Evolutionary conservation across 2,797 vertebrate species (phyloP).

Genomic region (Tenualosa ilisha): DNA sequence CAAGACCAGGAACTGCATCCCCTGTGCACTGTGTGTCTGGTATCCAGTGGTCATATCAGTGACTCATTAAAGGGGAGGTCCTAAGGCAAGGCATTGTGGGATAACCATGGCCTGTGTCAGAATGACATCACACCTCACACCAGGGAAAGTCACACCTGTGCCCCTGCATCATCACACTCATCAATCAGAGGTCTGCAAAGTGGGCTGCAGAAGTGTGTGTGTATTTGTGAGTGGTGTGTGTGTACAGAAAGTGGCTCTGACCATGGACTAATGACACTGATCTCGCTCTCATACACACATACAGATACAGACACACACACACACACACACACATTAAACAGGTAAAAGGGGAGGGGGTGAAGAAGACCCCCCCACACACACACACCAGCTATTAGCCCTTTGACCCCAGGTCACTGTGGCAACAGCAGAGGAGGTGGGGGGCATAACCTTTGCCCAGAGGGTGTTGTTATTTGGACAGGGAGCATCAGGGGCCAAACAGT

Average conservation of each 20-base stretch:
- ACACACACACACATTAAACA: background rate
- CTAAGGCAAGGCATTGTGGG: background rate
- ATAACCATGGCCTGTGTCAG: background rate
- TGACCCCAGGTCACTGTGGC: background rate
- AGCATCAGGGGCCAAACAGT: background rate
- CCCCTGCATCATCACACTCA: background rate
- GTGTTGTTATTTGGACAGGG: background rate
- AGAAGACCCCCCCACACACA: background rate
- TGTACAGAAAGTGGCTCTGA: background rate
- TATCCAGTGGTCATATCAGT: background rate
- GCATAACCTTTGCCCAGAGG: background rate
- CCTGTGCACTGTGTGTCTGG: too few relatives aligned
- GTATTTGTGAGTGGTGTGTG: background rate
- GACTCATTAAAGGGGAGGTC: background rate
- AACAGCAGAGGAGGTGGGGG: background rate
- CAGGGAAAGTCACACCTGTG: background rate
- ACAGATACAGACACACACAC: background rate
- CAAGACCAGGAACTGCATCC: too few relatives aligned
- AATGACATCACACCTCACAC: background rate
- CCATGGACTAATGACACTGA: too few relatives aligned
- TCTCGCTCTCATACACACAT: background rate
- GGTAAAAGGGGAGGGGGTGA: too few relatives aligned
- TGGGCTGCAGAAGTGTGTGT: background rate
- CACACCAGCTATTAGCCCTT: background rate
- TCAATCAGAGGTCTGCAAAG: background rate